phyloP scores from a whole-genome alignment of 2,113 vertebrate genomes.

The Mus spicilegus region DNA sequence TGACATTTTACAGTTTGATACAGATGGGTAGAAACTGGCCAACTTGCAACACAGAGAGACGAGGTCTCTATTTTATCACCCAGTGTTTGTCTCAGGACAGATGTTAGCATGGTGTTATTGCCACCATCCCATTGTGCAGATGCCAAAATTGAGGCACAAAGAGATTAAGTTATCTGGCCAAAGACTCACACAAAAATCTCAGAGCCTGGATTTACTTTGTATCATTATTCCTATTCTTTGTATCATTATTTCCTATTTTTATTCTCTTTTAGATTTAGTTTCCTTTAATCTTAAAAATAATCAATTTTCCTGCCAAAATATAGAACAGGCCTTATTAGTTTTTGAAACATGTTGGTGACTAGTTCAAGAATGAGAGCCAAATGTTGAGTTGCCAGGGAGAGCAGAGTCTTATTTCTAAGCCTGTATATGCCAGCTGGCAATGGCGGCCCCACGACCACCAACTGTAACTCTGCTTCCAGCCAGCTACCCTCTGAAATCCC shows the following conservation, averaged over 20 bases:
- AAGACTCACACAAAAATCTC: neutral
- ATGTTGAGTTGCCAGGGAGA: slow-evolving; percentile 45
- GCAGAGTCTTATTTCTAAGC: slow-evolving; percentile 13
- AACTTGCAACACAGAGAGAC: neutral
- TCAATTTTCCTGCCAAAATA: slow-evolving; percentile 35
- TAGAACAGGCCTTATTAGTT: neutral
- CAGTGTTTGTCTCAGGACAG: neutral
- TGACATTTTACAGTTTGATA: neutral
- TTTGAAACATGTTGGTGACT: neutral
- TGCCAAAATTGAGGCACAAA: slow-evolving; percentile 10
- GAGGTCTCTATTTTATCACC: neutral
- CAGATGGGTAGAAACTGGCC: neutral
- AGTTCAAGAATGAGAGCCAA: slow-evolving; percentile 45
- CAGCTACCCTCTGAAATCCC: neutral
- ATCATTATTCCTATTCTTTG: neutral
- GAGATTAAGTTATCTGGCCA: slow-evolving; percentile 35
- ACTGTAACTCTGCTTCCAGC: neutral
- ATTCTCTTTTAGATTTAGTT: neutral
- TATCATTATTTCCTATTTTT: neutral
- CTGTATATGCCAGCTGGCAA: slow-evolving; percentile 5
- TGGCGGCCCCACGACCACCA: neutral
- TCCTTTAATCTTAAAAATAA: slow-evolving; percentile 68
- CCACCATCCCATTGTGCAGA: slow-evolving; percentile 6
- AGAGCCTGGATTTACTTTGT: neutral
- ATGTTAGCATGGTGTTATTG: neutral